Percentiles rank a stretch among this genome's conserved stretches.
phyloP scores from a whole-genome alignment of 2,113 vertebrate genomes.

The Dicaeum eximium region DNA sequence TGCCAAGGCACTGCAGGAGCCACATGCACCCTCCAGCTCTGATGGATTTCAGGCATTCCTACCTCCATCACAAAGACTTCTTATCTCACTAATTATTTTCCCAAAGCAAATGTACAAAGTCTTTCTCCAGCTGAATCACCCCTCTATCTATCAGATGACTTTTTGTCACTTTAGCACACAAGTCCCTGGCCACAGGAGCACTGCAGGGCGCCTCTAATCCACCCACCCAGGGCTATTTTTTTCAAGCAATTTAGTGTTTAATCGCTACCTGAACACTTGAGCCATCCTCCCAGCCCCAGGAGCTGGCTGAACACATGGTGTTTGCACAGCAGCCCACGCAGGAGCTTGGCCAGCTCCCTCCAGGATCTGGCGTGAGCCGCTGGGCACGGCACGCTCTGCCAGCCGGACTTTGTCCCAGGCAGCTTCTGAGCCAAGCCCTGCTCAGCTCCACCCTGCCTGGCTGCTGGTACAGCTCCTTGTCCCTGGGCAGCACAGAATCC shows the following conservation, averaged over 20 bases:
- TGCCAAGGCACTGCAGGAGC: neutral
- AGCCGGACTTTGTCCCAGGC: neutral
- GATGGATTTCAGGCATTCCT: neutral
- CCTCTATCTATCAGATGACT: neutral
- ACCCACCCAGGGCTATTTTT: neutral
- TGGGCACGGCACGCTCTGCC: accelerated
- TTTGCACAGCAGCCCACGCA: neutral
- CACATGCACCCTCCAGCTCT: neutral
- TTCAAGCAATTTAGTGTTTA: neutral
- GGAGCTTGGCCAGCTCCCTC: neutral
- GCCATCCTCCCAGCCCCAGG: neutral
- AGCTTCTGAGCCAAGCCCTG: neutral
- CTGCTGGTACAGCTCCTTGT: neutral
- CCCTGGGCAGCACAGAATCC: neutral
- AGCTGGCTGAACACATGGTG: neutral
- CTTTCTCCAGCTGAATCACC: neutral
- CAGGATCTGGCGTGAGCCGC: neutral
- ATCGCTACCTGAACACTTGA: neutral
- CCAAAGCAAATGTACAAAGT: neutral
- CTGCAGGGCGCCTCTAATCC: neutral
- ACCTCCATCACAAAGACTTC: neutral
- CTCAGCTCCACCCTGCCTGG: constrained; percentile 12
- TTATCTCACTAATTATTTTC: neutral
- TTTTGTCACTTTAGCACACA: accelerated
- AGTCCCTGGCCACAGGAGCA: neutral